phyloP scores from a whole-genome alignment of 2,797 vertebrate genomes.

The Xenentodon cancila region DNA sequence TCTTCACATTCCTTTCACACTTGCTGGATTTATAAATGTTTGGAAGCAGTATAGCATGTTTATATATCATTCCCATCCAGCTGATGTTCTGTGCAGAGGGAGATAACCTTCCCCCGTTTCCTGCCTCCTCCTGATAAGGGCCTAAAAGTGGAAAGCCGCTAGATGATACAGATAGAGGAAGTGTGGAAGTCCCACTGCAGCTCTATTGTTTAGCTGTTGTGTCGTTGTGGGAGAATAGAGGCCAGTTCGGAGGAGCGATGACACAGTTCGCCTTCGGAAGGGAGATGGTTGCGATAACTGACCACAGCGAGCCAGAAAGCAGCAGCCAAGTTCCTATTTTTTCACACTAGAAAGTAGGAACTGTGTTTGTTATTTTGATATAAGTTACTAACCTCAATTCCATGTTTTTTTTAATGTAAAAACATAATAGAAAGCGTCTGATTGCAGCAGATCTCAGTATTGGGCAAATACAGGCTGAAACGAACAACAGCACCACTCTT shows the following conservation, averaged over 20 bases:
- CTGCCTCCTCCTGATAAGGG: constrained; percentile 65
- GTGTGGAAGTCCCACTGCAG: constrained; percentile 32
- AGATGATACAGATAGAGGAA: constrained; percentile 55
- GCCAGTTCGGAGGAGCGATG: constrained; percentile 49
- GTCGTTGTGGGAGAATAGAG: constrained; percentile 26
- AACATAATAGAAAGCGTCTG: too few species aligned
- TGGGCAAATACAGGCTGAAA: too few species aligned
- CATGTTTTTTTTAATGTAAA: too few species aligned
- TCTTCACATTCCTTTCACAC: constrained; percentile 3
- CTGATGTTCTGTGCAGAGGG: constrained; percentile 28
- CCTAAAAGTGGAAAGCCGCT: constrained; percentile 18
- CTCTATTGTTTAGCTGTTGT: constrained; percentile 35
- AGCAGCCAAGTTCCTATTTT: not conserved
- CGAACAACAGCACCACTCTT: too few species aligned
- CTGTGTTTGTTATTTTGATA: too few species aligned
- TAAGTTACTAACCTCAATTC: too few species aligned
- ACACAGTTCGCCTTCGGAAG: constrained; percentile 28
- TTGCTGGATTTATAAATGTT: constrained; percentile 26
- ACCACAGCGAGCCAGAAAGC: constrained; percentile 27
- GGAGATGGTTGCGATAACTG: constrained; percentile 21
- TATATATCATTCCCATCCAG: constrained; percentile 36
- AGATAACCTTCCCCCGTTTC: constrained; percentile 57
- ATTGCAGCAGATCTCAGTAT: too few species aligned
- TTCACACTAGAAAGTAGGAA: too few species aligned
- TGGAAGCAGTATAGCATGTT: constrained; percentile 9